Percentiles rank a stretch among this genome's conserved stretches.
These are phyloP conservation scores for Achatina immaculata DNA, from an alignment of 1,140 invertebrate genomes.

Conservation along the genomic window DNA sequence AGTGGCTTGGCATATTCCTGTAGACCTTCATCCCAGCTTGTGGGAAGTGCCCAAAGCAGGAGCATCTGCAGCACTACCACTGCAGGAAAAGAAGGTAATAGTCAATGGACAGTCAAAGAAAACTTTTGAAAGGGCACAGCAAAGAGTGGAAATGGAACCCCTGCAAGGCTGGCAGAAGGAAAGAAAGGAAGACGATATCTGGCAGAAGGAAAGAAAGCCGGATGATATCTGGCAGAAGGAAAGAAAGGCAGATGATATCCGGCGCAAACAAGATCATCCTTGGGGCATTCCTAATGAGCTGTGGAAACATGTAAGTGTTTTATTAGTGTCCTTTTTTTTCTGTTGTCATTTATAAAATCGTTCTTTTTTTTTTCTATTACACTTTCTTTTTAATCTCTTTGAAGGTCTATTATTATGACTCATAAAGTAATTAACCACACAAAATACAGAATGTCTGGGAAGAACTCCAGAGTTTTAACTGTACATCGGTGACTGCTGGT, in stretches of 20 bases:
- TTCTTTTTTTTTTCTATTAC: background rate
- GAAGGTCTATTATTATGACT: too few species aligned
- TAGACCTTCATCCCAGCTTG: background rate
- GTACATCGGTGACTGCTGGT: too few species aligned
- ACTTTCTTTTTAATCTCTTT: too few species aligned
- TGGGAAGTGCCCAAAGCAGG: background rate
- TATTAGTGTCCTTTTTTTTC: background rate
- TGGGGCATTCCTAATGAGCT: conserved; percentile 13
- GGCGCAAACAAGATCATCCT: conserved; percentile 17
- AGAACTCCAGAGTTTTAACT: too few species aligned
- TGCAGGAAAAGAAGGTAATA: background rate
- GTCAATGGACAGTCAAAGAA: background rate
- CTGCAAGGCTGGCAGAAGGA: background rate
- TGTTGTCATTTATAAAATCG: background rate
- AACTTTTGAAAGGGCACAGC: background rate
- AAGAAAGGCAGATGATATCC: background rate
- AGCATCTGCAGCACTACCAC: background rate
- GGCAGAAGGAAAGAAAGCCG: background rate
- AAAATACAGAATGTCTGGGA: too few species aligned
- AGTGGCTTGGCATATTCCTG: conserved; percentile 28
- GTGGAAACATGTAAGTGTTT: conserved; percentile 15
- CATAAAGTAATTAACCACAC: too few species aligned
- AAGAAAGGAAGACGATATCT: background rate
- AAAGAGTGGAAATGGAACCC: background rate
- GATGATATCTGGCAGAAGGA: background rate